Evolutionary conservation across 1,140 invertebrate genomes (phyloP).

Genomic region (Orius laevigatus): DNA sequence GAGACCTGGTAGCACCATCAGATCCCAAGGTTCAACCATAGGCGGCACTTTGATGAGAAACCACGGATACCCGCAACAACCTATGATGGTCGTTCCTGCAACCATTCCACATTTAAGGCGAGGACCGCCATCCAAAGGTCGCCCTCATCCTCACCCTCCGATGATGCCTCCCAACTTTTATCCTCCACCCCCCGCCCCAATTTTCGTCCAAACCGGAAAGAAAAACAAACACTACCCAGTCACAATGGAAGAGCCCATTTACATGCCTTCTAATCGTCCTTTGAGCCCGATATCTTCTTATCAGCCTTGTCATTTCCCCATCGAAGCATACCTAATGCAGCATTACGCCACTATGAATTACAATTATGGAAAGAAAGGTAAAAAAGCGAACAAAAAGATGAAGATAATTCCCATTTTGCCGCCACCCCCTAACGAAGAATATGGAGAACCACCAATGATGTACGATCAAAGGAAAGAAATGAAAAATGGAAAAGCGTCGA

Average conservation of each 20-base stretch:
- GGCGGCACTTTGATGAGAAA: background rate
- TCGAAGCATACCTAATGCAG: constrained; percentile 41
- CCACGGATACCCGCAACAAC: constrained; percentile 18
- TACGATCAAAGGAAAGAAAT: constrained; percentile 11
- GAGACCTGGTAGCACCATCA: constrained; percentile 19
- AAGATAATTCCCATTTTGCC: background rate
- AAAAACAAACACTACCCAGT: constrained; percentile 24
- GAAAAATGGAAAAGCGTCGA: constrained; percentile 15
- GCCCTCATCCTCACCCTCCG: constrained; percentile 23
- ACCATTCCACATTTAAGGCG: constrained; percentile 4
- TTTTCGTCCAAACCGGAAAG: constrained; percentile 27
- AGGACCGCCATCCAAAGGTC: constrained; percentile 16
- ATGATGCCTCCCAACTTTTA: constrained; percentile 25
- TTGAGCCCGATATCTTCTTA: constrained; percentile 39
- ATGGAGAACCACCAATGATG: background rate
- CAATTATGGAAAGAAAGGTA: constrained; percentile 26
- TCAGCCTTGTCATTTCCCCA: constrained; percentile 41
- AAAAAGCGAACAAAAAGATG: constrained; percentile 24
- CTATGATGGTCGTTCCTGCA: constrained; percentile 23
- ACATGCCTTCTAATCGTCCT: constrained; percentile 39
- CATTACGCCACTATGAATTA: constrained; percentile 36
- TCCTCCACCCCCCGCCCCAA: constrained; percentile 25
- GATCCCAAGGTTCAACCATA: background rate
- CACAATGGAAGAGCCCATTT: constrained; percentile 39
- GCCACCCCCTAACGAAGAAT: background rate